phyloP scores from a whole-genome alignment of 2,113 vertebrate species.

The Alligator mississippiensis region DNA sequence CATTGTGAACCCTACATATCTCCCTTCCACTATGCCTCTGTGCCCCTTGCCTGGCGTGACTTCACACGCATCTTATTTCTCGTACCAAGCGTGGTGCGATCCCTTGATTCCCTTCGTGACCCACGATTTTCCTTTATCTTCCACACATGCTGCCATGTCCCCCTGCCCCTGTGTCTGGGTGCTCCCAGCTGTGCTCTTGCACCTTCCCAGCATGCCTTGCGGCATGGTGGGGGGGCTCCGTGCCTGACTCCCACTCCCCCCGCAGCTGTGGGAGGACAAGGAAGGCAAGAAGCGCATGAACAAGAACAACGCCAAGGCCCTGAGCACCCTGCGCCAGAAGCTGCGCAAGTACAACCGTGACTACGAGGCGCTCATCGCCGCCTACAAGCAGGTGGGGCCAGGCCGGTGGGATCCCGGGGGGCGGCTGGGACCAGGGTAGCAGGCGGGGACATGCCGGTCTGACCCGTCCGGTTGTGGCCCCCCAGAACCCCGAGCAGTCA shows the following conservation, averaged over 20 bases:
- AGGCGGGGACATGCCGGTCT: background rate
- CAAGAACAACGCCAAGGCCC: slow-evolving; percentile 92
- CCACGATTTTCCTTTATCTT: background rate
- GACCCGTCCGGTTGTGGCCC: background rate
- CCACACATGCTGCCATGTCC: background rate
- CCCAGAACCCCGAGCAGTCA: slow-evolving; percentile 90
- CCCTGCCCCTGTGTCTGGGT: background rate
- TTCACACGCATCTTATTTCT: too few species aligned
- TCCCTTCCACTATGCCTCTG: too few species aligned
- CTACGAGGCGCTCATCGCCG: slow-evolving; percentile 85
- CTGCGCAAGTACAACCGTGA: slow-evolving; percentile 94
- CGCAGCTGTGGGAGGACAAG: slow-evolving; percentile 91
- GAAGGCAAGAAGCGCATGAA: slow-evolving; percentile 96
- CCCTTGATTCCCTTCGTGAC: too few species aligned
- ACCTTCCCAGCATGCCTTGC: background rate
- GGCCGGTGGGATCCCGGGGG: background rate
- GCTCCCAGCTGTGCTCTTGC: too few species aligned
- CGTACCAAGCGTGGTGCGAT: too few species aligned
- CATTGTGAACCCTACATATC: too few species aligned
- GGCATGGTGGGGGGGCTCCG: background rate
- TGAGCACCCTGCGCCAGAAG: slow-evolving; percentile 92
- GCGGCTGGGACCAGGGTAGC: background rate
- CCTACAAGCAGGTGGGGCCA: slow-evolving; percentile 85
- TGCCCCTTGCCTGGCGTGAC: too few species aligned
- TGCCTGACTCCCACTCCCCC: background rate